A percentile compares a stretch with the other conserved stretches of the same genome.
Evolutionary conservation across 2,113 vertebrate species (phyloP).

Genomic region (Halichoerus grypus): DNA sequence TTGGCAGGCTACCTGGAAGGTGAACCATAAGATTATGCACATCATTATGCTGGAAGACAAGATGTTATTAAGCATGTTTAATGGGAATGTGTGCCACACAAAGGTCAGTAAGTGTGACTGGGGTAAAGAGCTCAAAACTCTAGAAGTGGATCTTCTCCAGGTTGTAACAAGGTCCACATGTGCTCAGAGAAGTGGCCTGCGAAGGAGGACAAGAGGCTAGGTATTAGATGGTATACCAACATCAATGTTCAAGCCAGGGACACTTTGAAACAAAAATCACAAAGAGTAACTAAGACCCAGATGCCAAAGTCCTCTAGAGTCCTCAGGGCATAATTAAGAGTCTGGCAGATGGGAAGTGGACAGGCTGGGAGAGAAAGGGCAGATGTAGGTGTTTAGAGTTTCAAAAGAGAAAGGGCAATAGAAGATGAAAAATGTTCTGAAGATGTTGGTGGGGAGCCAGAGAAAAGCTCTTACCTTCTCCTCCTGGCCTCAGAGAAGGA

Average conservation of each 20-base stretch:
- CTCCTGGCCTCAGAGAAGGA: background rate
- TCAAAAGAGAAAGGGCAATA: background rate
- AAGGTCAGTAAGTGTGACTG: background rate
- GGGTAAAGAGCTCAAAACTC: background rate
- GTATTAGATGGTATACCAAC: background rate
- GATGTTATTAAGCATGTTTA: background rate
- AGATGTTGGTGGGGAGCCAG: background rate
- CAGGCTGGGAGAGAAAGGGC: background rate
- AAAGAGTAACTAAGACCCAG: background rate
- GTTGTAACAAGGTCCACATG: background rate
- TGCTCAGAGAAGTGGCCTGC: background rate
- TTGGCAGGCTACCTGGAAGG: background rate
- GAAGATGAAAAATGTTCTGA: background rate
- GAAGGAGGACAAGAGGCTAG: background rate
- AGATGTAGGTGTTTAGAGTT: background rate
- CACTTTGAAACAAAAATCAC: background rate
- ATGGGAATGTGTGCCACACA: background rate
- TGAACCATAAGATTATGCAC: background rate
- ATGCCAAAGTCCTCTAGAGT: background rate
- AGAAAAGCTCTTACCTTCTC: background rate
- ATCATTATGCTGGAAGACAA: background rate
- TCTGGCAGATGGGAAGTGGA: background rate
- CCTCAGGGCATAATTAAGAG: background rate
- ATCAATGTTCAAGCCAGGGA: background rate
- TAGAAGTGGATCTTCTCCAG: background rate